These are phyloP conservation scores for Drosophila conformis DNA, from an alignment of 2,888 invertebrate genomes.

Conservation along the genomic window DNA sequence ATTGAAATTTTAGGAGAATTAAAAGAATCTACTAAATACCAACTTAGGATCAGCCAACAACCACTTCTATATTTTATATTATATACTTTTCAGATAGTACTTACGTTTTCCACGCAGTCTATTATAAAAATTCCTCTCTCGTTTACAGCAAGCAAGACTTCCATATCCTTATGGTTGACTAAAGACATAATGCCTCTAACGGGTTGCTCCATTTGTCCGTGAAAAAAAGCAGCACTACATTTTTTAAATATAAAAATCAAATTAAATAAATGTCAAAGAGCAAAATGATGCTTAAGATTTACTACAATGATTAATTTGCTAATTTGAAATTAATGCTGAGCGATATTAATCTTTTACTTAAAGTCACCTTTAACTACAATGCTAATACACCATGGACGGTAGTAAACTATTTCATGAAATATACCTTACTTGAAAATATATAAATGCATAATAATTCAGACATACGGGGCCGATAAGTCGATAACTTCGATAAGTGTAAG, in stretches of 20 bases:
- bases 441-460: too few relatives aligned
- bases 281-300: not conserved
- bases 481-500: not conserved
- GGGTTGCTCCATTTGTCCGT: conserved; percentile 97
- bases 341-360: not conserved
- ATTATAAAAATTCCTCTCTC: conserved; percentile 93
- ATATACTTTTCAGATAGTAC: conserved; percentile 67
- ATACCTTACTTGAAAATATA: too few relatives aligned
- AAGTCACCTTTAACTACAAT: not conserved
- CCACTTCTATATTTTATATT: not conserved
- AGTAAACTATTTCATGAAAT: not conserved
- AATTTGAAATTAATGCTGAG: not conserved
- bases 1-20: not conserved
- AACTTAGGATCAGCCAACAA: not conserved
- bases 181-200: conserved; percentile 93
- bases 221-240: conserved; percentile 95
- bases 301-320: not conserved
- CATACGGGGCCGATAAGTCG: too few relatives aligned
- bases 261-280: not conserved
- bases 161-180: conserved; percentile 93
- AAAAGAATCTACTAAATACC: not conserved
- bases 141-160: conserved; percentile 95
- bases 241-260: not conserved
- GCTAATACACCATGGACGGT: not conserved
- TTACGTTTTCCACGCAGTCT: conserved; percentile 93